Conservation (phyloP, 1,140 invertebrate species). For the Conus betulinus region DNA sequence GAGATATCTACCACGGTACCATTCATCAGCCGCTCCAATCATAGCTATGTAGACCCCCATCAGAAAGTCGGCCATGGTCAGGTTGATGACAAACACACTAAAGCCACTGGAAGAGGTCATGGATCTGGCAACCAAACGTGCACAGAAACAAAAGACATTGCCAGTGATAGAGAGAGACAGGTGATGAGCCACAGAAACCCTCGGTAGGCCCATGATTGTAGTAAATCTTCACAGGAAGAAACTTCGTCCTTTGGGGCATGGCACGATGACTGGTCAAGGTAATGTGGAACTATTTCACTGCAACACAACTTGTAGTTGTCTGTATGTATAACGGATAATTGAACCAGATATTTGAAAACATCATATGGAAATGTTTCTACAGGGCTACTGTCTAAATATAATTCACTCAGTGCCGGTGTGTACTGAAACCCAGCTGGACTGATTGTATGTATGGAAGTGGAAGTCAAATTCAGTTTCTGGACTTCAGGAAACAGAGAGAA, state of each 20-base stretch:
- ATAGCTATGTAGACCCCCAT: no score
- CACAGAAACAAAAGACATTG: slow-evolving; percentile 44
- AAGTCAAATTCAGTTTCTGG: neutral
- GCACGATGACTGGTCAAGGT: neutral
- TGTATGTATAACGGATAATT: neutral
- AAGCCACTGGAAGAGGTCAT: neutral
- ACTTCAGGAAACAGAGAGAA: slow-evolving; percentile 4
- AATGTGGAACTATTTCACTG: neutral
- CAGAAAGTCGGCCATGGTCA: no score
- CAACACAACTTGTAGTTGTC: neutral
- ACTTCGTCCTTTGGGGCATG: neutral
- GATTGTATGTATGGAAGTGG: neutral
- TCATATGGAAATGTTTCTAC: neutral
- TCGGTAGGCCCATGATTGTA: slow-evolving; percentile 20
- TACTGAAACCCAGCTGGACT: neutral
- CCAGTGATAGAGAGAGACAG: slow-evolving; percentile 46
- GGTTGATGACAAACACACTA: no score
- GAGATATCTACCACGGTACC: no score
- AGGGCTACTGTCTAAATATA: neutral
- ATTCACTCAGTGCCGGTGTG: neutral
- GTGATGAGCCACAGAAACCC: slow-evolving; percentile 53
- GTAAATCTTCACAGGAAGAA: neutral
- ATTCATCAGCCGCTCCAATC: no score
- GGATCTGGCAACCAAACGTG: slow-evolving; percentile 6
- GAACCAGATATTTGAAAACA: neutral